These are phyloP conservation scores for Thryonomys swinderianus DNA, from an alignment of 2,113 vertebrate species.

Conservation along the genomic window DNA sequence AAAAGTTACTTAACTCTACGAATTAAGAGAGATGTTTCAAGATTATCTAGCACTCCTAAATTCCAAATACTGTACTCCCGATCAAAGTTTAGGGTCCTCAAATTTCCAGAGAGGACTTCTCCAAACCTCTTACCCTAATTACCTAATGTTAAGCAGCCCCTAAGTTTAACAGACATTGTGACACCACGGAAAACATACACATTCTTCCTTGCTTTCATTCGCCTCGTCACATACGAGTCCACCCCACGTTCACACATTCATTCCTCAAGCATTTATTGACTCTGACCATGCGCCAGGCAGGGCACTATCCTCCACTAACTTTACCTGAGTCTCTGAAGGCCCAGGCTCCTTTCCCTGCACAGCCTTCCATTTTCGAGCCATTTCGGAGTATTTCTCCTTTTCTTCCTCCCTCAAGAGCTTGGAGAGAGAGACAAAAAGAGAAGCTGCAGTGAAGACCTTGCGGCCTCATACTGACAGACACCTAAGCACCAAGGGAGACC, in stretches of 20 bases:
- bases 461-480: no score
- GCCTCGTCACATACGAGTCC: no score
- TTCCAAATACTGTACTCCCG: neutral
- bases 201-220: neutral
- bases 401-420: constrained; percentile 82
- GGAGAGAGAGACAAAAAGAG: neutral
- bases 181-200: neutral
- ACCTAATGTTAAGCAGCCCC: neutral
- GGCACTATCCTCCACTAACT: neutral
- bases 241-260: neutral
- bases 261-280: neutral
- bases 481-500: accelerated
- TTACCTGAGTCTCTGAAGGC: constrained; percentile 76
- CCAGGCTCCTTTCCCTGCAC: constrained; percentile 58
- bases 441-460: neutral
- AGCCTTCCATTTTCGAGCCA: constrained; percentile 81
- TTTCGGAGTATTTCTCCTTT: constrained; percentile 83
- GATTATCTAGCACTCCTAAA: neutral
- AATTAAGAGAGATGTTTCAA: neutral
- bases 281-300: accelerated
- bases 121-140: neutral
- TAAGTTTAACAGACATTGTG: neutral
- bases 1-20: neutral
- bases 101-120: neutral
- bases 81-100: neutral